Evolutionary conservation across 2,888 invertebrate species (phyloP).

Genomic region (Helleia helle): DNA sequence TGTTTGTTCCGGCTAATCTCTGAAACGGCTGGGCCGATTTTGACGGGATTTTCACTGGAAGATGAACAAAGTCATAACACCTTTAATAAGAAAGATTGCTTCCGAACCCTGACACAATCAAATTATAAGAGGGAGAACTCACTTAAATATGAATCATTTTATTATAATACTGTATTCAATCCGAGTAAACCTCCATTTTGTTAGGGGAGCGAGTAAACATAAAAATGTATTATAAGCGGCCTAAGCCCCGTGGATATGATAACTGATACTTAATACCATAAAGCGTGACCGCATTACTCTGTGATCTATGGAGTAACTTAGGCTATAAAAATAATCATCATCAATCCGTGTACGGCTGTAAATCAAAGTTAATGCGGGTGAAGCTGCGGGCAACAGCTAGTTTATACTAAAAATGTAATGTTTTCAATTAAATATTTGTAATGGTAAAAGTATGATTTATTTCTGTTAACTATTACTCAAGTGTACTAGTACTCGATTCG

Average conservation of each 20-base stretch:
- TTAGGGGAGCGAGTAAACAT: constrained; percentile 61
- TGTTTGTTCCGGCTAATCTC: too few relatives aligned
- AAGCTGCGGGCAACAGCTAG: too few relatives aligned
- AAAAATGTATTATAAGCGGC: constrained; percentile 56
- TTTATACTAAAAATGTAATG: too few relatives aligned
- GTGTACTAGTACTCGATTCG: too few relatives aligned
- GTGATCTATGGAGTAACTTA: constrained; percentile 73
- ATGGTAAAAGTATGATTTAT: too few relatives aligned
- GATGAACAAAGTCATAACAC: constrained; percentile 58
- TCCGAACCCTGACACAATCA: constrained; percentile 62
- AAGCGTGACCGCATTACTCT: constrained; percentile 71
- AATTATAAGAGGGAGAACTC: constrained; percentile 67
- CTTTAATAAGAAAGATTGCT: constrained; percentile 72
- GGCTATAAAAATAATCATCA: too few relatives aligned
- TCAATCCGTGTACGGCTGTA: too few relatives aligned
- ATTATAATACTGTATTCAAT: constrained; percentile 74
- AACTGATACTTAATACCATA: constrained; percentile 72
- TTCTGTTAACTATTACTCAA: too few relatives aligned
- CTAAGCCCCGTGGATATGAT: constrained; percentile 70
- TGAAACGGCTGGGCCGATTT: too few relatives aligned
- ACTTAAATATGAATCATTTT: constrained; percentile 75
- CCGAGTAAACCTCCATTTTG: constrained; percentile 68
- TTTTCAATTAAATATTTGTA: too few relatives aligned
- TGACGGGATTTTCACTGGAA: too few relatives aligned
- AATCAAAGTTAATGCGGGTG: too few relatives aligned